Conservation (phyloP, 2,888 invertebrate species). For the Netelia fuscicornis region DNA sequence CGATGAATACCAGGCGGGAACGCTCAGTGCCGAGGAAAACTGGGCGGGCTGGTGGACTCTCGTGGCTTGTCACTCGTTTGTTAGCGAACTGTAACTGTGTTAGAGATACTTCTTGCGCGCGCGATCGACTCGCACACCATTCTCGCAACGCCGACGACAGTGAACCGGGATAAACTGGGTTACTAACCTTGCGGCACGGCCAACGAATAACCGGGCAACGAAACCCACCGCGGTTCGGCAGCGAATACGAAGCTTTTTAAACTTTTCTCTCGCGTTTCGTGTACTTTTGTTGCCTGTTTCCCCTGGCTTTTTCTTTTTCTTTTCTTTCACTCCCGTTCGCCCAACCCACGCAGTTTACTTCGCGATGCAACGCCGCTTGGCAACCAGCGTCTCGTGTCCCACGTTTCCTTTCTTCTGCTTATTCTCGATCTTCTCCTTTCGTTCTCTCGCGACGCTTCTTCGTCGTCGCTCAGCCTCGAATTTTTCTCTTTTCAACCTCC, state of each 20-base stretch:
- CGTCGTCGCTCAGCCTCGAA: constrained; percentile 12
- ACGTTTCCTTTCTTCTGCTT: constrained; percentile 21
- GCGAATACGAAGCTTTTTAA: constrained; percentile 36
- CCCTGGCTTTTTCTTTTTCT: constrained; percentile 22
- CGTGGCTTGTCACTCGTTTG: constrained; percentile 17
- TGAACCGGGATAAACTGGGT: constrained; percentile 71
- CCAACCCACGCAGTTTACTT: neutral
- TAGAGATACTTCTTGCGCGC: neutral
- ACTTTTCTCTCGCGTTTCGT: constrained; percentile 4
- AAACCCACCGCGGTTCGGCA: constrained; percentile 22
- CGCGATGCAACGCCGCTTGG: constrained; percentile 19
- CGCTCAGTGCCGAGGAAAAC: constrained; percentile 11
- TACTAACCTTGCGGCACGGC: constrained; percentile 66
- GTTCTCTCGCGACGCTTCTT: constrained; percentile 6
- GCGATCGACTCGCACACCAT: constrained; percentile 19
- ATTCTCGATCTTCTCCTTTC: neutral
- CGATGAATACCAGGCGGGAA: constrained; percentile 21
- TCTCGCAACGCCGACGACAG: constrained; percentile 39
- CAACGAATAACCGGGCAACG: constrained; percentile 29
- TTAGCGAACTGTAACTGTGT: constrained; percentile 1
- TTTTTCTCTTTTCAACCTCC: constrained; percentile 10
- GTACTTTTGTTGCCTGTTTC: constrained; percentile 32
- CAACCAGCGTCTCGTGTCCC: constrained; percentile 2
- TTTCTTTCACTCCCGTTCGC: constrained; percentile 8
- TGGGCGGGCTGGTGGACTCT: neutral